Percentiles rank a stretch among this genome's conserved stretches.
phyloP scores from a whole-genome alignment of 2,797 vertebrate species.

The Neosilurus mollespiculum region DNA sequence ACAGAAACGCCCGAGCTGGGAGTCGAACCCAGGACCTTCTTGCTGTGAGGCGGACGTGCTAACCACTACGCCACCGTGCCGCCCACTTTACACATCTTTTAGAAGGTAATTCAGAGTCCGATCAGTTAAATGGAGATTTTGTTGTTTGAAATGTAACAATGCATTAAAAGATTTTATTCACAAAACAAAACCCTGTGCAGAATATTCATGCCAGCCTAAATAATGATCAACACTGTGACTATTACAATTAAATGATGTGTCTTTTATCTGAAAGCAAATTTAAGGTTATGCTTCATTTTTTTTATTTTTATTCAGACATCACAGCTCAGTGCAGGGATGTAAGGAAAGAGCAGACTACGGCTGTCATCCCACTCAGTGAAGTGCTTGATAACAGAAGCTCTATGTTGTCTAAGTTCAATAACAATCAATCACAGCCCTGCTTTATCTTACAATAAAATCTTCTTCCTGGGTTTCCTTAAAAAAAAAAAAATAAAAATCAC shows the following conservation, averaged over 20 bases:
- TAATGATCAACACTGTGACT: not conserved
- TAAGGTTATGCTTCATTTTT: slow-evolving; percentile 1
- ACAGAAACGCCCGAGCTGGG: no score
- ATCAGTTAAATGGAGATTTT: not conserved
- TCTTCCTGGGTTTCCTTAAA: slow-evolving; percentile 12
- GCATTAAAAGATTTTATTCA: slow-evolving; percentile 1
- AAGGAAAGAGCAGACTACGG: slow-evolving; percentile 23
- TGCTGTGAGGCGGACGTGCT: no score
- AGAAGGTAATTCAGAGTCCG: not conserved
- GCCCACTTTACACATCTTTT: slow-evolving; percentile 17
- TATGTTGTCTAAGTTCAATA: slow-evolving; percentile 21
- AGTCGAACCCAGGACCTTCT: no score
- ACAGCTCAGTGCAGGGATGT: slow-evolving; percentile 34
- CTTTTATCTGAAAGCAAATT: slow-evolving; percentile 15
- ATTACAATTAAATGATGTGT: not conserved
- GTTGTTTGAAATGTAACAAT: slow-evolving; percentile 4
- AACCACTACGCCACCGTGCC: no score
- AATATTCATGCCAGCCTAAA: slow-evolving; percentile 4
- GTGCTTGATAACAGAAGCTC: slow-evolving; percentile 13
- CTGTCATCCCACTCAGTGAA: slow-evolving; percentile 24
- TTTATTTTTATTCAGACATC: slow-evolving; percentile 17
- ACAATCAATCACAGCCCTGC: not conserved
- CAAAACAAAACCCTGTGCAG: not conserved
- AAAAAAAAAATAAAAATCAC: not conserved
- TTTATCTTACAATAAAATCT: slow-evolving; percentile 27